These are phyloP conservation scores for Kobus ellipsiprymnus DNA, from an alignment of 2,113 vertebrate species.

Conservation along the genomic window DNA sequence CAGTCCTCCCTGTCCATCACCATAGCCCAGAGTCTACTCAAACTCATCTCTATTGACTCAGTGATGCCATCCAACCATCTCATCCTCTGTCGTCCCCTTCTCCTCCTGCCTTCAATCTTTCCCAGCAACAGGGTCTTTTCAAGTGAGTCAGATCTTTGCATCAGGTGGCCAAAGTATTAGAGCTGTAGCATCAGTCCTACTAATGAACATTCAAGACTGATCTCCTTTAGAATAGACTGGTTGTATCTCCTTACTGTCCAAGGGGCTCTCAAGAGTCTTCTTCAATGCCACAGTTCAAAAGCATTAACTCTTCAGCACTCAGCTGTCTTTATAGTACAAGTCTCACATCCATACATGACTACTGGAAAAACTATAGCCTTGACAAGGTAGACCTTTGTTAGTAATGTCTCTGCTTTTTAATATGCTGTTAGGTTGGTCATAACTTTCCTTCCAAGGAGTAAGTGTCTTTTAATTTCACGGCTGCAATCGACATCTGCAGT, in stretches of 20 bases:
- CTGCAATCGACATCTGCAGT: background rate
- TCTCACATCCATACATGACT: background rate
- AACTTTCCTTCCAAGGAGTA: background rate
- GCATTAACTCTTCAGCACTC: rapidly evolving
- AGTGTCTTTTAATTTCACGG: background rate
- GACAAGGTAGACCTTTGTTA: background rate
- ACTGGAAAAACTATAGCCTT: background rate
- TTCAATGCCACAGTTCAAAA: background rate
- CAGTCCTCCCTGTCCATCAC: background rate
- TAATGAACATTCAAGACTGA: background rate
- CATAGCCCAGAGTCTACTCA: background rate
- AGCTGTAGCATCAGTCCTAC: background rate
- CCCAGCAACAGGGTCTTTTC: background rate
- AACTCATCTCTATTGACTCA: background rate
- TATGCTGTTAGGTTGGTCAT: background rate
- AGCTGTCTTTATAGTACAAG: background rate
- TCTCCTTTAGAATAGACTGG: background rate
- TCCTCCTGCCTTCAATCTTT: background rate
- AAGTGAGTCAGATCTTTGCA: background rate
- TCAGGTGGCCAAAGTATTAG: background rate
- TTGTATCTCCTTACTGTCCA: background rate
- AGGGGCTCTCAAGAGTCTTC: background rate
- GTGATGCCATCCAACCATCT: background rate
- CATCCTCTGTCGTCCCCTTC: background rate
- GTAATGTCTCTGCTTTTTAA: background rate